These are phyloP conservation scores for Lepilemur ruficaudatus DNA, from an alignment of 2,797 vertebrate genomes.

Conservation along the genomic window DNA sequence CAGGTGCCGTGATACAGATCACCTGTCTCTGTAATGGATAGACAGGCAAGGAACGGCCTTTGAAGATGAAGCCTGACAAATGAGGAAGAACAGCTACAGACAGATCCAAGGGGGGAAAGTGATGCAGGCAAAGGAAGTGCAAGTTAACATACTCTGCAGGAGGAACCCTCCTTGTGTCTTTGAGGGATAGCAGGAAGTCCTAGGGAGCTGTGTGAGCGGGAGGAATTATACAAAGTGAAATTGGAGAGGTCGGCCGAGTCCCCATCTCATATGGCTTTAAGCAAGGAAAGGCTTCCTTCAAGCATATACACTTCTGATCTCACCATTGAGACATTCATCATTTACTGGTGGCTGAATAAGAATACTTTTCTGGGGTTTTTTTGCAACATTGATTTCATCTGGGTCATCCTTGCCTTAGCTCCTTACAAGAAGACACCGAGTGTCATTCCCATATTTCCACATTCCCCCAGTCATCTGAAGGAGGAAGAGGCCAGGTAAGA, in stretches of 20 bases:
- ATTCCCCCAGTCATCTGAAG: background rate
- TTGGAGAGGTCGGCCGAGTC: background rate
- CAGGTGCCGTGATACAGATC: background rate
- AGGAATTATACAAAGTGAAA: background rate
- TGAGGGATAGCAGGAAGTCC: background rate
- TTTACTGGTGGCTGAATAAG: background rate
- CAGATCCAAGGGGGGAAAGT: background rate
- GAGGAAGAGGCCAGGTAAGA: background rate
- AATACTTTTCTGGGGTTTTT: background rate
- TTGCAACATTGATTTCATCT: background rate
- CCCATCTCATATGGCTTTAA: rapidly evolving
- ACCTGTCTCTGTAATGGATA: background rate
- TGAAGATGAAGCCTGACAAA: background rate
- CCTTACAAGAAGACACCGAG: background rate
- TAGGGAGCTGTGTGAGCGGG: background rate
- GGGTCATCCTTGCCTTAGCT: background rate
- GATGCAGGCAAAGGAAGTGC: background rate
- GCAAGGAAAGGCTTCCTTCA: background rate
- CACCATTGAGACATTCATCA: background rate
- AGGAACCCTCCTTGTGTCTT: background rate
- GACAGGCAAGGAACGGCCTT: background rate
- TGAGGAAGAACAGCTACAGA: background rate
- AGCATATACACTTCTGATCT: background rate
- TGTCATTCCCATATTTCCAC: background rate
- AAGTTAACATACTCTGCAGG: background rate